Percentiles rank a stretch among this genome's conserved stretches.
These are phyloP conservation scores for Spea multiplicata DNA, from an alignment of 2,113 vertebrate genomes.

Conservation along the genomic window DNA sequence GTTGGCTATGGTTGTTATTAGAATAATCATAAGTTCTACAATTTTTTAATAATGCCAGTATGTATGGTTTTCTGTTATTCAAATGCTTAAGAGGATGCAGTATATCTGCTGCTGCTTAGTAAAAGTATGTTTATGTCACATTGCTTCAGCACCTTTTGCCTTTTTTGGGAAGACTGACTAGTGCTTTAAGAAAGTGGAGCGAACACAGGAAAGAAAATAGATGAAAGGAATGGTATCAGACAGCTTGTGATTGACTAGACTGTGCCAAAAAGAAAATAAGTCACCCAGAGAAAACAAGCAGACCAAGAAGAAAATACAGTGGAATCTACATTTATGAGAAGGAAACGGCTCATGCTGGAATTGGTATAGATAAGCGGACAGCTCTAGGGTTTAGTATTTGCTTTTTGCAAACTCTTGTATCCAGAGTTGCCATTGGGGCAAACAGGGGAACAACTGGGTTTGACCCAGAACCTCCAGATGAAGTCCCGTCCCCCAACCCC, in stretches of 20 bases:
- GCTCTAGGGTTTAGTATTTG: too few species aligned
- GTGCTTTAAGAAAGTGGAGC: conserved; percentile 7
- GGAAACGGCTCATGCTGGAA: background rate
- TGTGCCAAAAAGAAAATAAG: conserved; percentile 43
- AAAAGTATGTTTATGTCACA: background rate
- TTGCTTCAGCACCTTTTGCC: background rate
- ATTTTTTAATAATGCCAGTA: too few species aligned
- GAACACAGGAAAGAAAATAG: background rate
- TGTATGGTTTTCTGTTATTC: too few species aligned
- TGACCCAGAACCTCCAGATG: too few species aligned
- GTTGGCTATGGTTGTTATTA: too few species aligned
- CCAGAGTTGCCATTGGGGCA: too few species aligned
- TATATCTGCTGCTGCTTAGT: background rate
- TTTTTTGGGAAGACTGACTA: conserved; percentile 12
- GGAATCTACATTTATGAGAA: conserved; percentile 1
- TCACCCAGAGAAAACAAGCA: conserved; percentile 37
- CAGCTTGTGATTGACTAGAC: conserved; percentile 37
- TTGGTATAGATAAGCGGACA: background rate
- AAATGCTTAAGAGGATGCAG: background rate
- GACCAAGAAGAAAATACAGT: conserved; percentile 29
- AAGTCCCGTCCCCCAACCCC: too few species aligned
- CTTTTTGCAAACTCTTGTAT: too few species aligned
- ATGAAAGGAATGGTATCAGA: conserved; percentile 33
- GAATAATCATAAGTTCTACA: too few species aligned
- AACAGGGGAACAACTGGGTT: too few species aligned